Evolutionary conservation across 2,797 vertebrate species (phyloP).

Genomic region (Tapirus indicus): DNA sequence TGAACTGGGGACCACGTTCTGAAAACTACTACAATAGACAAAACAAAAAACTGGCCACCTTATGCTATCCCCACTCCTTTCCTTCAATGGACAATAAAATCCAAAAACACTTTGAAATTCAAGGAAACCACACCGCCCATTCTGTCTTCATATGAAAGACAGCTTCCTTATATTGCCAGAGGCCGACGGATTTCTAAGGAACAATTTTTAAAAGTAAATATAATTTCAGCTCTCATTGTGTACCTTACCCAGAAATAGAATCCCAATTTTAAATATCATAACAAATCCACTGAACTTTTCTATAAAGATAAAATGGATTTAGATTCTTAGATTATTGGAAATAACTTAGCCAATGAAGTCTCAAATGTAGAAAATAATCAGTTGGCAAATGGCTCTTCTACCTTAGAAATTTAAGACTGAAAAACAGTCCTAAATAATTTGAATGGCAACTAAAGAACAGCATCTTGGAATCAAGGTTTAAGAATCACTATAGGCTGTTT

Average conservation of each 20-base stretch:
- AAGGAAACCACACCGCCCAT: background rate
- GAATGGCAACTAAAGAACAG: background rate
- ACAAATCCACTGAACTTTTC: background rate
- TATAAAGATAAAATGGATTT: slow-evolving; percentile 42
- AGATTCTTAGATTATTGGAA: background rate
- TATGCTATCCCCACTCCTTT: background rate
- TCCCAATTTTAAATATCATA: slow-evolving; percentile 44
- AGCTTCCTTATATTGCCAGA: slow-evolving; percentile 29
- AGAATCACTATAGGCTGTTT: slow-evolving; percentile 19
- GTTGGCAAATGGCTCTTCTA: background rate
- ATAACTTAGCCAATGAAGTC: slow-evolving; percentile 5
- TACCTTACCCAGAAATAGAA: slow-evolving; percentile 54
- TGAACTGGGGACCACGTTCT: background rate
- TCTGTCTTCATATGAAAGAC: slow-evolving; percentile 1
- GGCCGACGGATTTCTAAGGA: background rate
- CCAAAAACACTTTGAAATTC: background rate
- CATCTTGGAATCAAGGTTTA: slow-evolving; percentile 12
- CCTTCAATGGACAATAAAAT: slow-evolving; percentile 27
- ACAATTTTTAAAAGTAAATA: slow-evolving; percentile 41
- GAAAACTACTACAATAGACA: background rate
- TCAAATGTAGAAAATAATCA: slow-evolving; percentile 48
- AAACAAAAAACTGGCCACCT: background rate
- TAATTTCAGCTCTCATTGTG: slow-evolving; percentile 42
- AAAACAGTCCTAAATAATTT: slow-evolving; percentile 39
- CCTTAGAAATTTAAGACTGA: slow-evolving; percentile 3